phyloP scores from a whole-genome alignment of 2,113 vertebrate species.

The Phalacrocorax aristotelis region DNA sequence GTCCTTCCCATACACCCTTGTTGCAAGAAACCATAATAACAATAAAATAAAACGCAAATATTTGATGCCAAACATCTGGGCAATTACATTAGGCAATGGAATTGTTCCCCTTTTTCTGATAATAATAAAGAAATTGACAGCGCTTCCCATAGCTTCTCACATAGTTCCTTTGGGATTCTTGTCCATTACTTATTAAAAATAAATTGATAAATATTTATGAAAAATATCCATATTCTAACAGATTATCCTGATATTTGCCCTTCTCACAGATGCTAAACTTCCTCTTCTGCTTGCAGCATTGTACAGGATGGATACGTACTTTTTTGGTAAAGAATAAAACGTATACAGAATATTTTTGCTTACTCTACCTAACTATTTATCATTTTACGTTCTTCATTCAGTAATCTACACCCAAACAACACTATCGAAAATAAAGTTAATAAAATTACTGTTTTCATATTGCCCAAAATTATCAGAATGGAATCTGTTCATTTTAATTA shows the following conservation, averaged over 20 bases:
- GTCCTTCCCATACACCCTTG: not conserved
- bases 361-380: not conserved
- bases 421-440: not conserved
- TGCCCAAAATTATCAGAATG: not conserved
- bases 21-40: not conserved
- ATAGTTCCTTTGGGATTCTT: not conserved
- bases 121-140: not conserved
- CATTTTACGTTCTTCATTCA: not conserved
- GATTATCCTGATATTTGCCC: not conserved
- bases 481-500: not conserved
- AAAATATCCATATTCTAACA: not conserved
- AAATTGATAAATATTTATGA: not conserved
- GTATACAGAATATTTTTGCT: not conserved
- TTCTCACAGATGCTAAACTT: not conserved
- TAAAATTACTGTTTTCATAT: not conserved
- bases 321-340: not conserved
- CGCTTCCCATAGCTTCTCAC: not conserved
- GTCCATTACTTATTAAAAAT: not conserved
- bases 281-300: not conserved
- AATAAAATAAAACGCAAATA: not conserved
- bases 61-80: not conserved
- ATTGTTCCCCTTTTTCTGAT: not conserved
- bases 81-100: not conserved
- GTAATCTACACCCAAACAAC: not conserved
- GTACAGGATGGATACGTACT: not conserved